phyloP scores from a whole-genome alignment of 2,113 vertebrate species.

The Malaclemys terrapin region DNA sequence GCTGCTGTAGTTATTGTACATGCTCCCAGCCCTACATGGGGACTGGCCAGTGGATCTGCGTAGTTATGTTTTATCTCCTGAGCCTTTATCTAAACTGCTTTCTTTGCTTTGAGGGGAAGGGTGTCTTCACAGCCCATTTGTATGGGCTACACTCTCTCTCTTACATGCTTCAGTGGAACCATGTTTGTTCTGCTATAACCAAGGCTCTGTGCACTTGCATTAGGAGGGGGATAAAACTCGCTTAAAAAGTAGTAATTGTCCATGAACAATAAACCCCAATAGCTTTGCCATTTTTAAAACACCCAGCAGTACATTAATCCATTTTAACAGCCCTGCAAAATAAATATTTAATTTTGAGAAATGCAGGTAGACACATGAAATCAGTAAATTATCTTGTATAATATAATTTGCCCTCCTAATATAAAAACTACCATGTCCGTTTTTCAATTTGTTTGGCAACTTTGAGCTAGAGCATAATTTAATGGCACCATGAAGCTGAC shows the following conservation, averaged over 20 bases:
- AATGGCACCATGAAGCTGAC: slow-evolving; percentile 63
- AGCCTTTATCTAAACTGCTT: fast-evolving
- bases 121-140: neutral
- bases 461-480: slow-evolving; percentile 49
- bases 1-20: neutral
- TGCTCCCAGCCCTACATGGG: neutral
- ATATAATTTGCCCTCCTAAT: slow-evolving; percentile 52
- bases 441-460: slow-evolving; percentile 62
- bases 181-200: neutral
- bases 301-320: slow-evolving; percentile 24
- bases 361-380: slow-evolving; percentile 61
- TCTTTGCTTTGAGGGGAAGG: neutral
- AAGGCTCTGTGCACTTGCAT: neutral
- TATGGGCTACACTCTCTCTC: neutral
- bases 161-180: neutral
- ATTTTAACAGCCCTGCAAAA: slow-evolving; percentile 52
- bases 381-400: slow-evolving; percentile 57
- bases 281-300: slow-evolving; percentile 18
- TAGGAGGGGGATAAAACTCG: neutral
- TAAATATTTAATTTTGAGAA: slow-evolving; percentile 37
- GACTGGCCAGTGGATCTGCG: neutral
- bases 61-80: fast-evolving
- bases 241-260: neutral
- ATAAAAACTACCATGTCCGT: slow-evolving; percentile 27
- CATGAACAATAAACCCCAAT: neutral